Evolutionary conservation across 2,888 invertebrate species (phyloP).

Genomic region (Volucella bombylans): DNA sequence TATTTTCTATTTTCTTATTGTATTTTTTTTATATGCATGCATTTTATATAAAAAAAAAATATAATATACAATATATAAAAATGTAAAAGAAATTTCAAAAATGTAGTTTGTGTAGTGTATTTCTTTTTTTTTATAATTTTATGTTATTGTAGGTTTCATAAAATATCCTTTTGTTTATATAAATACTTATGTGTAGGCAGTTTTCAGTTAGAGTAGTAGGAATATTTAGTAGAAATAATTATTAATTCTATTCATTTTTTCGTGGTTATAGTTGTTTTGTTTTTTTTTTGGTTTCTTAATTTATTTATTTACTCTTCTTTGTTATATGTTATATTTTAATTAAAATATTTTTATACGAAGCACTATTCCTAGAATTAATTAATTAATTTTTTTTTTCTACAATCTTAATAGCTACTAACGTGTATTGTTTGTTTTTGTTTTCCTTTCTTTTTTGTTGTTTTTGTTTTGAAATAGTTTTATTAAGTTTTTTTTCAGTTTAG

Average conservation of each 20-base stretch:
- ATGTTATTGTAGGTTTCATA: conserved; percentile 36
- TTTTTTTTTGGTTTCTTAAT: conserved; percentile 50
- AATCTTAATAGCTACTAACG: conserved; percentile 53
- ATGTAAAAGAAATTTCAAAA: background rate
- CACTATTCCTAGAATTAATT: conserved; percentile 36
- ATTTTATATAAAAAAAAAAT: conserved; percentile 9
- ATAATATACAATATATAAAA: conserved; percentile 6
- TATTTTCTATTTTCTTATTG: background rate
- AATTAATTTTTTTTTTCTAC: conserved; percentile 39
- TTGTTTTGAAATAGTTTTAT: conserved; percentile 51
- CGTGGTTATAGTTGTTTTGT: conserved; percentile 68
- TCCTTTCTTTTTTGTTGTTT: conserved; percentile 39
- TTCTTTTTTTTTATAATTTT: conserved; percentile 26
- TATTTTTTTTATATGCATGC: conserved; percentile 45
- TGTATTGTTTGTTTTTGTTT: conserved; percentile 29
- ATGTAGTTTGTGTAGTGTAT: conserved; percentile 5
- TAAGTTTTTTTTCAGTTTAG: conserved; percentile 55
- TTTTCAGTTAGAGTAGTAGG: conserved; percentile 72
- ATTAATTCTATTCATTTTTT: conserved; percentile 46
- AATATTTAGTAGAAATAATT: conserved; percentile 70
- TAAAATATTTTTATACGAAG: conserved; percentile 39
- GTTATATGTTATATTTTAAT: too few species aligned
- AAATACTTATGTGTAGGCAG: conserved; percentile 65
- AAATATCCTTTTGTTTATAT: conserved; percentile 41
- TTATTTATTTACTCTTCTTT: conserved; percentile 47